These are phyloP conservation scores for Oryzias celebensis DNA, from an alignment of 2,113 vertebrate genomes.

Conservation along the genomic window DNA sequence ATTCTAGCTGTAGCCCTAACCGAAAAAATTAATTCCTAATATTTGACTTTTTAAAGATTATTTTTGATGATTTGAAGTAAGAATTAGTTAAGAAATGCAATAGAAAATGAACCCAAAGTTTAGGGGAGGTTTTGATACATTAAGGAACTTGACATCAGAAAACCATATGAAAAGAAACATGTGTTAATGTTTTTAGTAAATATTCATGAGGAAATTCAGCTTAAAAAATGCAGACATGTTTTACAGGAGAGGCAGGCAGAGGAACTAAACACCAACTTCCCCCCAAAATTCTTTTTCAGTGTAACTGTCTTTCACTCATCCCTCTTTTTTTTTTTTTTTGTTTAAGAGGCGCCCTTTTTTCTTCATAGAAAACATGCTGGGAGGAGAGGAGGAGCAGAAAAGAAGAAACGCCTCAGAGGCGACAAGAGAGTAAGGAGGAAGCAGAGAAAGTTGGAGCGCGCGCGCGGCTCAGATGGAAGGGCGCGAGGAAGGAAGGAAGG, in stretches of 20 bases:
- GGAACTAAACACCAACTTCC: constrained; percentile 48
- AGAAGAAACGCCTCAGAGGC: constrained; percentile 42
- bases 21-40: too few species aligned
- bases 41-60: too few species aligned
- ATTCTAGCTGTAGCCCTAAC: too few species aligned
- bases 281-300: background rate
- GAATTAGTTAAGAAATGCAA: too few species aligned
- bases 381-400: constrained; percentile 53
- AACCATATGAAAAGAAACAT: too few species aligned
- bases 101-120: too few species aligned
- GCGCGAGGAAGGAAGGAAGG: constrained; percentile 50
- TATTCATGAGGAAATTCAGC: background rate
- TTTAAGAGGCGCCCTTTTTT: background rate
- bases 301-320: constrained; percentile 23
- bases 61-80: too few species aligned
- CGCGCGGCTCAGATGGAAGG: constrained; percentile 50
- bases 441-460: constrained; percentile 63
- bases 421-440: constrained; percentile 52
- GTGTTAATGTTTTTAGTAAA: too few species aligned
- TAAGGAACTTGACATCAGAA: too few species aligned
- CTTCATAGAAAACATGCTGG: constrained; percentile 55
- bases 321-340: constrained; percentile 5
- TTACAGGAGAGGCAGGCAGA: background rate
- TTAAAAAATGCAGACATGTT: background rate
- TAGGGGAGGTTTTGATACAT: too few species aligned